Evolutionary conservation across 2,888 invertebrate species (phyloP), one percentile per base, ranked within the genome.

Genomic region (Osmoderma eremita): DNA sequence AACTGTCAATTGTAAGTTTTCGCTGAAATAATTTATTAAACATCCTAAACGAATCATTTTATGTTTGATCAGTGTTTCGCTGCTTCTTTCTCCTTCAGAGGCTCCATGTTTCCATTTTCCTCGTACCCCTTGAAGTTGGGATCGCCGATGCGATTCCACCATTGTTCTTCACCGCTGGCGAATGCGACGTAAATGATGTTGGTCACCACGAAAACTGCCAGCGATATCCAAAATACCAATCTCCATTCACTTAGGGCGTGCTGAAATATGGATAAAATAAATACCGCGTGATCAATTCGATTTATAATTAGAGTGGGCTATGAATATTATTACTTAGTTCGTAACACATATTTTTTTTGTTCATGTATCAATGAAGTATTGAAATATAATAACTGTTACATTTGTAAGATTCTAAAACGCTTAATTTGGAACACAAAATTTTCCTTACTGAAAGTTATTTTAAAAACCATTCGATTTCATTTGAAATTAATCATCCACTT

Each of bases 201-300:
- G 3, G 91, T 89, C 0, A 86, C 67, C 0, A 87, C 80, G 65
- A 92, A 84, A 3, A 92, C 85, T 0, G 77, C 87, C 1, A 90
- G 83, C 53, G 91, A 88, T 20, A 92, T 88, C 89, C 91, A 91
- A 78, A 92, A 92, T 0, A 92, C 91, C 0, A 86, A 73, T 15
- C 89, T 84, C 93, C 93, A 93, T 81, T 91, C 88, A 38, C 80
- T 78, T 5, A 89, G 75, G 0, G 85, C 83, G 18, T 87, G 84
- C 87, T 87, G 81, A n/a, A 82, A 69, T 15, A 36, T 6, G 22
- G 42, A n/a, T 8, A 22, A 20, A 61, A 10, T 3, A 42, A 22
- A 10, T 3, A 6, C n/a, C n/a, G n/a, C n/a, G n/a, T n/a, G n/a
- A n/a, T n/a, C n/a, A n/a, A n/a, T n/a, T n/a, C n/a, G n/a, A n/a